Conservation (phyloP, 2,113 vertebrate genomes). For the Notarius lentiginosus region DNA sequence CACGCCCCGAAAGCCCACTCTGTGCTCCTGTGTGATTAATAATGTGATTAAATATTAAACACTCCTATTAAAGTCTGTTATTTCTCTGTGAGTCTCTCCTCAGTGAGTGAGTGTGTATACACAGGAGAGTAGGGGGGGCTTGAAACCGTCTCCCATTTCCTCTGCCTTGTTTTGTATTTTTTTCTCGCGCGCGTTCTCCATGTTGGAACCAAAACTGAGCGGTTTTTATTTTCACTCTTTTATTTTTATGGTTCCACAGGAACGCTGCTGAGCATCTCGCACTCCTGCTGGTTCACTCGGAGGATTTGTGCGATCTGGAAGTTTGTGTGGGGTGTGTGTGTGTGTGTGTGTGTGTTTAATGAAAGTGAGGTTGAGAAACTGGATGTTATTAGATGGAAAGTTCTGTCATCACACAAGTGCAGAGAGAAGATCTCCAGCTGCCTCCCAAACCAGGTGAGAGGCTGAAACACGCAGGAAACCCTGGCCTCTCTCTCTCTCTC, state of each 20-base stretch:
- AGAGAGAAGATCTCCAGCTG: slow-evolving; percentile 87
- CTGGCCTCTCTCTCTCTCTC: not conserved
- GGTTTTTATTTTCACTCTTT: not conserved
- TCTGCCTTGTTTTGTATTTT: slow-evolving; percentile 12
- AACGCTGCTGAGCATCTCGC: not conserved
- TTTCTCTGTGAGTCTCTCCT: no score
- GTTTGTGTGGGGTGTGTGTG: slow-evolving; percentile 16
- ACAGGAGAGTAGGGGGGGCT: not conserved
- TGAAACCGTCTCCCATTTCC: slow-evolving; percentile 10
- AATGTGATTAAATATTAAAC: not conserved
- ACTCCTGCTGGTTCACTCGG: not conserved
- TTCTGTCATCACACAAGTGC: slow-evolving; percentile 94
- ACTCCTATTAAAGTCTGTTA: not conserved
- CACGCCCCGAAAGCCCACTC: not conserved
- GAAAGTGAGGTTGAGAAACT: slow-evolving; percentile 21
- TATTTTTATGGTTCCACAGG: no score
- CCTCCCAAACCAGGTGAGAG: slow-evolving; percentile 84
- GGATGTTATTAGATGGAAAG: slow-evolving; percentile 88
- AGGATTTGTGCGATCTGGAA: not conserved
- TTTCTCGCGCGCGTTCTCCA: slow-evolving; percentile 12
- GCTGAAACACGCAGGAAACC: not conserved
- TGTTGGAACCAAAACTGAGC: not conserved
- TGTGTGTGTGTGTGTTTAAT: slow-evolving; percentile 9
- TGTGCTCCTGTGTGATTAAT: not conserved
- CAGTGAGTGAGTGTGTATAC: not conserved